Evolutionary conservation across 2,113 vertebrate genomes (phyloP).

Genomic region (Oncorhynchus mykiss): DNA sequence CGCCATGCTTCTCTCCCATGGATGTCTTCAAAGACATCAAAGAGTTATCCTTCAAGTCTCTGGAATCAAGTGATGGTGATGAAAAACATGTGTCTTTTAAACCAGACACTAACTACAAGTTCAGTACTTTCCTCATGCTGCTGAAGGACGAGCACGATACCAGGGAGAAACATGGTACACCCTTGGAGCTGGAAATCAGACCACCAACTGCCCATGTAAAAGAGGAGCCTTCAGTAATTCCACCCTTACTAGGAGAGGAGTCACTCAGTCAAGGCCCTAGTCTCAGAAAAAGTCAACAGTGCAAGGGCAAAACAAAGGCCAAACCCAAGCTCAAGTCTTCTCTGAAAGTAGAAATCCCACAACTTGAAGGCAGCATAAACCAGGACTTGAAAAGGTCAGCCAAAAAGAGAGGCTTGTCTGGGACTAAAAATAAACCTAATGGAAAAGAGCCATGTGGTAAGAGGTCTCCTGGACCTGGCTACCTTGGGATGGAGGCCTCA

Average conservation of each 20-base stretch:
- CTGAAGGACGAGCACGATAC: slow-evolving; percentile 95
- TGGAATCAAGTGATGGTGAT: slow-evolving; percentile 68
- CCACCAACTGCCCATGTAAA: slow-evolving; percentile 71
- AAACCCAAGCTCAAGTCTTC: slow-evolving; percentile 25
- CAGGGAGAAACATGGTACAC: slow-evolving; percentile 85
- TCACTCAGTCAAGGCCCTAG: neutral
- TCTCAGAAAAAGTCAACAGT: slow-evolving; percentile 5
- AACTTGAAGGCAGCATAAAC: neutral
- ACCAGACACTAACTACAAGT: slow-evolving; percentile 88
- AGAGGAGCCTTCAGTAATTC: slow-evolving; percentile 68
- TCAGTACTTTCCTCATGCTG: slow-evolving; percentile 96
- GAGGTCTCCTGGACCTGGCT: slow-evolving; percentile 62
- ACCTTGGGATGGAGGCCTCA: slow-evolving; percentile 49
- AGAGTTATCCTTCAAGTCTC: slow-evolving; percentile 85
- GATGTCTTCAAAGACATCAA: slow-evolving; percentile 84
- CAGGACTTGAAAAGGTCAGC: slow-evolving; percentile 44
- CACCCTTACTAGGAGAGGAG: slow-evolving; percentile 13
- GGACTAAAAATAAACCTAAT: slow-evolving; percentile 54
- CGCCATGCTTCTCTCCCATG: slow-evolving; percentile 70
- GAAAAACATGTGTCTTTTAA: slow-evolving; percentile 74
- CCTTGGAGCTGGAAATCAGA: slow-evolving; percentile 79
- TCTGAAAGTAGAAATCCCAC: slow-evolving; percentile 17
- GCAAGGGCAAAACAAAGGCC: slow-evolving; percentile 28
- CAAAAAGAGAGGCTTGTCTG: slow-evolving; percentile 47
- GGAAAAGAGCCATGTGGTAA: slow-evolving; percentile 57